Base-by-base conservation (phyloP, 2,888 invertebrate genomes). In the Heliconius hortense region DNA sequence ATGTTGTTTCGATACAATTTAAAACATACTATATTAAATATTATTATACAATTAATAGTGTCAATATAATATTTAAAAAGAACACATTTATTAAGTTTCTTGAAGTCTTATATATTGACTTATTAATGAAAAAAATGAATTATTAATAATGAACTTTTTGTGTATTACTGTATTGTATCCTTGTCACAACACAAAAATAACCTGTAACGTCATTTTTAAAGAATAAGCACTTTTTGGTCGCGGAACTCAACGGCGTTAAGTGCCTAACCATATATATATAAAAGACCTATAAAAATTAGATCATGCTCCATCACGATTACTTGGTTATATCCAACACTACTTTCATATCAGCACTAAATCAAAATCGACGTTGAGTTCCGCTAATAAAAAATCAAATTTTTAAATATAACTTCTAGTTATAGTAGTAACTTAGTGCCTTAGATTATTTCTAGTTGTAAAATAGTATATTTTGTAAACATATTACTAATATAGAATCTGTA, bases 401-500 rank as follows among this genome's bases (percentile, higher is more conserved):
- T n/a, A n/a, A 53, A 35, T 60, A 18, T 35, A 39, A 24, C 48
- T 18, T 56, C 31, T 68, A 26, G 35, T n/a, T 39, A 10, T 71
- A 43, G 73, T 78, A 79, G 66, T 69, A 73, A 71, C 31, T 62
- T 77, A 76, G 78, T 78, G 78, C 78, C 78, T 78, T 78, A 77
- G 78, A 72, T 73, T 26, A 66, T 63, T 35, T 56, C 7, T 74
- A 62, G n/a, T 21, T 59, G 48, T 69, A 53, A 31, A 31, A 53
- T 62, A 10, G 53, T 70, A 35, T 69, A 60, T 74, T 60, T 43
- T 71, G 43, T 71, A 39, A 71, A 43, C 71, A 43, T 59, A 62
- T 43, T 26, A 53, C 60, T 59, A 48, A 11, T 39, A 39, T 39
- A 15, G 1, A 24, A 24, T 39, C n/a, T 66, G 39, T 66, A 39